Evolutionary conservation across 2,888 invertebrate genomes (phyloP).

Genomic region (Caenorhabditis angaria): DNA sequence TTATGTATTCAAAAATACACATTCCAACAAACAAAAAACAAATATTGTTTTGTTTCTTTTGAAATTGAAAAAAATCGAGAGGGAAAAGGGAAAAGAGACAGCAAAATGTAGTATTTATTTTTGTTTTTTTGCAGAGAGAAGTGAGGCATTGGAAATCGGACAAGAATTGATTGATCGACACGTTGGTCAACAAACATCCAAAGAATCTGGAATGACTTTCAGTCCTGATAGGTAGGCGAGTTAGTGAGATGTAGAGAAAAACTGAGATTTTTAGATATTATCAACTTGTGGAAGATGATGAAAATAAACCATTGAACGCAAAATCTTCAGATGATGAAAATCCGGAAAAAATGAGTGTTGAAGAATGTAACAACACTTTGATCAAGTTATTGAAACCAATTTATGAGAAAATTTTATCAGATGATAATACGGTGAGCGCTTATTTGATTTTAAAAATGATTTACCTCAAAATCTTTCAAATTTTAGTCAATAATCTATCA

Average conservation of each 20-base stretch:
- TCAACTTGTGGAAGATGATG: conserved; percentile 72
- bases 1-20: conserved; percentile 15
- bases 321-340: conserved; percentile 6
- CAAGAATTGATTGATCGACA: conserved; percentile 72
- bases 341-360: conserved; percentile 45
- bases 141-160: conserved; percentile 72
- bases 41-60: background rate
- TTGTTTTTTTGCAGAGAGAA: conserved; percentile 47
- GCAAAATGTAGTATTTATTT: background rate
- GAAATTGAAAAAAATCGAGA: background rate
- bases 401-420: conserved; percentile 72
- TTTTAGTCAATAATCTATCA: conserved; percentile 73
- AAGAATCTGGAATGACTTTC: conserved; percentile 54
- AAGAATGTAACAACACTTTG: conserved; percentile 73
- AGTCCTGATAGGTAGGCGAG: conserved; percentile 62
- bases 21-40: background rate
- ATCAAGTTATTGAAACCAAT: conserved; percentile 73
- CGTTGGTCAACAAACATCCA: conserved; percentile 62
- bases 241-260: too few species aligned
- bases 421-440: conserved; percentile 71
- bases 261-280: conserved; percentile 29
- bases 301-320: conserved; percentile 72
- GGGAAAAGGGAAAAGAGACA: background rate
- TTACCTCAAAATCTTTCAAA: background rate
- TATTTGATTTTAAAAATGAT: background rate